Evolutionary conservation across 2,888 invertebrate species (phyloP), one percentile per base, ranked within the genome.

Genomic region (Tupiocoris notatus): DNA sequence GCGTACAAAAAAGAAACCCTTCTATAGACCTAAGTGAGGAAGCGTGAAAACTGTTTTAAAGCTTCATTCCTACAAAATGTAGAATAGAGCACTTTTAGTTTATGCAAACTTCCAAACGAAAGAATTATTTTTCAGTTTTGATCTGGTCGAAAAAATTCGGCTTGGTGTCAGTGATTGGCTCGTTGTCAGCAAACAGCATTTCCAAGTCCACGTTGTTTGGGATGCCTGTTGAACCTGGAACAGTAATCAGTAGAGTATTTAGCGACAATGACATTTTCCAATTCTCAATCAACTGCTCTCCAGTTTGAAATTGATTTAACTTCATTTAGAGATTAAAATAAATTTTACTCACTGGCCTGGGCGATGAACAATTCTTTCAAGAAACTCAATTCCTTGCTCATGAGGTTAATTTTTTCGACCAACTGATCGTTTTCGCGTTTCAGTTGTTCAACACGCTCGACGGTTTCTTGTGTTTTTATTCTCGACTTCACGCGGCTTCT

Each of bases 311-410:
- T n/a, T n/a, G n/a, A n/a, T n/a, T n/a, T n/a, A n/a, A n/a, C n/a
- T n/a, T n/a, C n/a, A n/a, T n/a, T n/a, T n/a, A n/a, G n/a, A n/a
- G n/a, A n/a, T n/a, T n/a, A n/a, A n/a, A n/a, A n/a, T n/a, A n/a
- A 16, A 62, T 16, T 21, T 3, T 59, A 39, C 64, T 75, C 89
- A 81, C 92, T 90, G 56, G 93, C 92, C 83, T 93, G 92, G 2
- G 92, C 92, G 79, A 93, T 84, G 82, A 94, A 92, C 74, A 94
- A 84, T 82, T 93, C 92, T 83, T 93, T 93, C 9, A 94, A 85
- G 82, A 93, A 92, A 63, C 90, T 89, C 22, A 94, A 84, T 82
- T 94, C 93, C 82, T 92, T 92, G 12, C 91, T 91, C n/a, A 93
- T 85, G 75, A 91, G 89, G 82, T 92, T 91, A 1, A 93, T 92